Percentiles rank a stretch among this genome's conserved stretches.
Evolutionary conservation across 2,888 invertebrate genomes (phyloP).

Genomic region (Thereva unica): DNA sequence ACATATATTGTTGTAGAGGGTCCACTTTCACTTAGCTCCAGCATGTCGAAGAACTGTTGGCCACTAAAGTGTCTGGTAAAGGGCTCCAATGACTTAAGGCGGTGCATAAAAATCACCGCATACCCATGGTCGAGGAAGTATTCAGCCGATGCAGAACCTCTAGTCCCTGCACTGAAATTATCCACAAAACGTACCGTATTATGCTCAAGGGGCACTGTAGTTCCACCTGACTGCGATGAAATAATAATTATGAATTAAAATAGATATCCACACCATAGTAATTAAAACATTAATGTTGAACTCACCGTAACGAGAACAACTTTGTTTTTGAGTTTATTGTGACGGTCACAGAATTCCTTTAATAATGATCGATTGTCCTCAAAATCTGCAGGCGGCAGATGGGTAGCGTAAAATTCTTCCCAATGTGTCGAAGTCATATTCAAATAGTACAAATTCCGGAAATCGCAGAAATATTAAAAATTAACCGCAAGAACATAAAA

Average conservation of each 20-base stretch:
- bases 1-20: slow-evolving; percentile 71
- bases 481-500: too few relatives aligned
- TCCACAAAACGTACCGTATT: slow-evolving; percentile 98
- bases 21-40: slow-evolving; percentile 63
- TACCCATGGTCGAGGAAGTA: slow-evolving; percentile 88
- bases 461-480: too few relatives aligned
- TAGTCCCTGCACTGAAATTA: slow-evolving; percentile 96
- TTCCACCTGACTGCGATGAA: slow-evolving; percentile 84
- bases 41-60: slow-evolving; percentile 78
- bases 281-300: slow-evolving; percentile 42
- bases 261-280: slow-evolving; percentile 8
- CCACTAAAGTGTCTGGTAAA: slow-evolving; percentile 85
- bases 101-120: slow-evolving; percentile 91
- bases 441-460: background rate
- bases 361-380: slow-evolving; percentile 72
- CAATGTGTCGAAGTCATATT: slow-evolving; percentile 62
- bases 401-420: slow-evolving; percentile 83
- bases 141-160: slow-evolving; percentile 94
- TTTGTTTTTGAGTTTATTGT: slow-evolving; percentile 68
- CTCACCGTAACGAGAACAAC: slow-evolving; percentile 81
- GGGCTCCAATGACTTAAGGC: slow-evolving; percentile 88
- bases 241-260: slow-evolving; percentile 30
- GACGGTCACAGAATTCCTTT: slow-evolving; percentile 74
- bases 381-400: slow-evolving; percentile 77
- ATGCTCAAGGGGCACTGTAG: slow-evolving; percentile 94